Base-by-base conservation (phyloP, 2,113 vertebrate genomes). In the Cheilinus undulatus region DNA sequence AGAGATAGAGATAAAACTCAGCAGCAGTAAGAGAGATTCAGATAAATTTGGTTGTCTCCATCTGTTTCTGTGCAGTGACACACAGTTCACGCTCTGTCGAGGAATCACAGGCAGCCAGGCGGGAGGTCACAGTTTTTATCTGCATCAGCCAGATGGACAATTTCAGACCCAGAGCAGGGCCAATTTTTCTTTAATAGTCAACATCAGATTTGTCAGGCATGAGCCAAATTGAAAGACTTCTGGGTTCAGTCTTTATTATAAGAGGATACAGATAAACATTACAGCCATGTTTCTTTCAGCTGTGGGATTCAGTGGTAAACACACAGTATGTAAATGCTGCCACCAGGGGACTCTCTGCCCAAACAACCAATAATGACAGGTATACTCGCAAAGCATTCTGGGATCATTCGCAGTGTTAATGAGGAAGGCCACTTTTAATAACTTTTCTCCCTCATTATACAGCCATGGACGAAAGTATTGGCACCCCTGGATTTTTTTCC, bases 51-150 rank as follows among this genome's bases (percentile, higher is more conserved):
- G 20, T 45, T 13, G 14, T 57, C 19, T 65, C 11, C 12, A 14
- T 57, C 53, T n/a, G 58, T 38, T 43, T 52, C 49, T 65, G 24
- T 22, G 20, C 57, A 12, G 5, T 3, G 17, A 61, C 64, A 36
- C 51, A 66, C 20, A 22, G 20, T 23, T 9, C 1, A 40, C 3
- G 2, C 32, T 58, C 20, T 63, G 14, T 75, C 46, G 26, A 69
- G 19, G 64, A 86, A 83, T 34, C 53, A 51, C 52, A 74, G 30
- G 59, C 12, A 17, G 6, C 34, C n/a, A 27, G 26, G n/a, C n/a
- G 15, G 51, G 50, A 58, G 50, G 58, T 71, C 23, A 13, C 20
- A 27, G 20, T 57, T 24, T 52, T 52, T 19, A 61, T 59, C 62
- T n/a, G 24, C 3, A 42, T 34, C 60, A 48, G 38, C 20, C 51